phyloP scores from a whole-genome alignment of 2,888 invertebrate genomes.

The Alviniconcha strummeri region DNA sequence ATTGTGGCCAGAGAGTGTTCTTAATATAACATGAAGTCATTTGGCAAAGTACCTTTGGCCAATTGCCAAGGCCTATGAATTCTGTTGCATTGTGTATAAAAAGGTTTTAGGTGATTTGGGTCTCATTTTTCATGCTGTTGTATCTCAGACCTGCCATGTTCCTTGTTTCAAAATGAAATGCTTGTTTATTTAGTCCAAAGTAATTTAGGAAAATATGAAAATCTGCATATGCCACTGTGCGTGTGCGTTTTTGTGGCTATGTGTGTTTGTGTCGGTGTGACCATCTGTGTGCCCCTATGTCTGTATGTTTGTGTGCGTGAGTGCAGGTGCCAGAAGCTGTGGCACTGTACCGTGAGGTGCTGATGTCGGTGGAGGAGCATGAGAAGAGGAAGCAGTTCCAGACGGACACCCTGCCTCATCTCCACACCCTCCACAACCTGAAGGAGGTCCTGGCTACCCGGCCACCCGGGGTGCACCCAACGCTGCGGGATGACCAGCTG shows the following conservation, averaged over 20 bases:
- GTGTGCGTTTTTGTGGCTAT: neutral
- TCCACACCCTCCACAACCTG: conserved; percentile 83
- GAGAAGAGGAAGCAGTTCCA: conserved; percentile 65
- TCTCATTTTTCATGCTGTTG: no score
- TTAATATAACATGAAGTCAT: no score
- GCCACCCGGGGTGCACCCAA: conserved; percentile 74
- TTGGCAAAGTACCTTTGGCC: no score
- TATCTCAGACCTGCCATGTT: no score
- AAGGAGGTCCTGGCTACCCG: conserved; percentile 73
- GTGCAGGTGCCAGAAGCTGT: conserved; percentile 76
- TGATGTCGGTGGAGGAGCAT: conserved; percentile 74
- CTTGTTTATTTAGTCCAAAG: no score
- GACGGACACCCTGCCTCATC: conserved; percentile 81
- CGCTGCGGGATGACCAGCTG: conserved; percentile 76
- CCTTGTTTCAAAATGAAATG: no score
- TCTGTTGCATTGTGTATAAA: no score
- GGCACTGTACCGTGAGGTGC: conserved; percentile 79
- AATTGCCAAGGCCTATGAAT: no score
- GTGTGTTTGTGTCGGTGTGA: neutral
- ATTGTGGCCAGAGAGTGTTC: no score
- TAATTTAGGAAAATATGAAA: no score
- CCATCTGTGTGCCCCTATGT: neutral
- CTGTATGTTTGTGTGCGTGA: neutral
- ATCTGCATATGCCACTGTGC: neutral
- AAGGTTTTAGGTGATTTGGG: no score